Conservation (phyloP, 2,888 invertebrate genomes). For the Gortyna flavago region DNA sequence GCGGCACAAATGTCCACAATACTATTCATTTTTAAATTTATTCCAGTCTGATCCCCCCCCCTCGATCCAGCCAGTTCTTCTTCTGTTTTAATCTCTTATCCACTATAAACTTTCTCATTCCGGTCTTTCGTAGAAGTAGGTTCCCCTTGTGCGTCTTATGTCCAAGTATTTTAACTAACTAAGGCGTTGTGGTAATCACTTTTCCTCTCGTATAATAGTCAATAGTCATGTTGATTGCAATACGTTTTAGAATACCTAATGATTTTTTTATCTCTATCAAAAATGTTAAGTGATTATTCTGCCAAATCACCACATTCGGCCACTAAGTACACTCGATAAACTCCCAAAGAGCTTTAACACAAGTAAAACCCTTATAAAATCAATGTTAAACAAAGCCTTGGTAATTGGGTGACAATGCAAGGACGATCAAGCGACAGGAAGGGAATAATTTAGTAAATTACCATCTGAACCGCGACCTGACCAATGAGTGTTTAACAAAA, state of each 20-base stretch:
- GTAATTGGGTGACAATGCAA: constrained; percentile 68
- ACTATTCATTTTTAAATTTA: too few relatives aligned
- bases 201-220: too few relatives aligned
- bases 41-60: too few relatives aligned
- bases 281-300: neutral
- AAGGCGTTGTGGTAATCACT: neutral
- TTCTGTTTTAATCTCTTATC: too few relatives aligned
- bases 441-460: constrained; percentile 73
- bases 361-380: constrained; percentile 47
- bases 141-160: neutral
- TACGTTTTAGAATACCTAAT: neutral
- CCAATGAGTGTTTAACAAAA: constrained; percentile 20
- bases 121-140: neutral
- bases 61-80: too few relatives aligned
- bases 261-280: too few relatives aligned
- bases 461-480: constrained; percentile 49
- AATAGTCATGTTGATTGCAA: neutral
- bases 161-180: neutral
- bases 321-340: neutral
- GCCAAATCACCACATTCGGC: neutral
- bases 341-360: neutral
- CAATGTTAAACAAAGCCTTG: constrained; percentile 56
- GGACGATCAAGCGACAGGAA: constrained; percentile 65
- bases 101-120: too few relatives aligned
- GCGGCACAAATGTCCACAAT: too few relatives aligned